Conservation (phyloP, 2,888 invertebrate species). For the Tipula confusa region DNA sequence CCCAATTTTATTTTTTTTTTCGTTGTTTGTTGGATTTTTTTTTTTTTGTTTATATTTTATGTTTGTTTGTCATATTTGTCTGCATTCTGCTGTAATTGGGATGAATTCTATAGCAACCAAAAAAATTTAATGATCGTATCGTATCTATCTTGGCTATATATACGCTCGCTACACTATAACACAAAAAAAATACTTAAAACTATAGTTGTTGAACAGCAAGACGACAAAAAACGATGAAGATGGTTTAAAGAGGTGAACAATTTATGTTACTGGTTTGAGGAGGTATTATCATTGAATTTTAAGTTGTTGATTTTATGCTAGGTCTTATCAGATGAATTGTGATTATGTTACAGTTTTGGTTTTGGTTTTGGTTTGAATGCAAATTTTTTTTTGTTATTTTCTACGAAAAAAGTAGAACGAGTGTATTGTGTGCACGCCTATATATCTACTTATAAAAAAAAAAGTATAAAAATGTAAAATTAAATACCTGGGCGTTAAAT, state of each 20-base stretch:
- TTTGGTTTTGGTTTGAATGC: neutral
- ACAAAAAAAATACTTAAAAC: neutral
- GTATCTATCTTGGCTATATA: neutral
- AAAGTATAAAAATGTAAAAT: too few relatives aligned
- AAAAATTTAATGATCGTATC: neutral
- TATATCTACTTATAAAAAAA: neutral
- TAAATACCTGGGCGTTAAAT: neutral
- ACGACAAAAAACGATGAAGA: neutral
- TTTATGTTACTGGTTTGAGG: neutral
- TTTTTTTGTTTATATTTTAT: too few relatives aligned
- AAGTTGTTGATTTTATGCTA: neutral
- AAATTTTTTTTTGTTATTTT: neutral
- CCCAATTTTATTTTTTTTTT: neutral
- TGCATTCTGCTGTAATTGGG: neutral
- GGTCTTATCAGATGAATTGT: constrained; percentile 3
- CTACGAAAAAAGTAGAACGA: neutral
- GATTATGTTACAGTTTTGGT: neutral
- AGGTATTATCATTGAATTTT: constrained; percentile 25
- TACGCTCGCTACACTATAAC: neutral
- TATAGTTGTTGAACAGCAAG: neutral
- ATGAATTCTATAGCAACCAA: neutral
- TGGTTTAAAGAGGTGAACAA: neutral
- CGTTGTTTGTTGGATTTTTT: neutral
- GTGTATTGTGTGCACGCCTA: neutral
- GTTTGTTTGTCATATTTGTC: neutral